Evolutionary conservation across 2,797 vertebrate genomes (phyloP).

Genomic region (Mormyrops attenuatus): DNA sequence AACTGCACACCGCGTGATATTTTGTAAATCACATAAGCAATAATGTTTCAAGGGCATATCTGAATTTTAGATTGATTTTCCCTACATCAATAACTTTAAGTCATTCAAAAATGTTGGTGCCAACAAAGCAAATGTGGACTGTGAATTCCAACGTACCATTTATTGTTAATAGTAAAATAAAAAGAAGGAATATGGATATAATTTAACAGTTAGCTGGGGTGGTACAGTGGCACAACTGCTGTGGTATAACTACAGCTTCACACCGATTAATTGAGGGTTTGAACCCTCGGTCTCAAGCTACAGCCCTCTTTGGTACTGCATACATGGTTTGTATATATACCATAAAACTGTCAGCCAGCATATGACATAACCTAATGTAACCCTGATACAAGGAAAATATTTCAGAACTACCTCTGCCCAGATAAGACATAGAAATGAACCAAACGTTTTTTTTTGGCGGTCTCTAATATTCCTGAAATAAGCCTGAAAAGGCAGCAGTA

Average conservation of each 20-base stretch:
- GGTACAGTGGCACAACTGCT: neutral
- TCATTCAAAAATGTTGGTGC: neutral
- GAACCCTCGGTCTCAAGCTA: neutral
- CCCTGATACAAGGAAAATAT: neutral
- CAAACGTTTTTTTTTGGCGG: neutral
- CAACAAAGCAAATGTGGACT: neutral
- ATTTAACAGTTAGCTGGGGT: neutral
- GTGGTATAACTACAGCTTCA: neutral
- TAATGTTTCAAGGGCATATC: neutral
- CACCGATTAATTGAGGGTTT: neutral
- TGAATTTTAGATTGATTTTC: neutral
- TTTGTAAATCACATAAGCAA: neutral
- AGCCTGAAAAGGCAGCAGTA: neutral
- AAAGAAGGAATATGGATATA: neutral
- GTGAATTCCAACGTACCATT: neutral
- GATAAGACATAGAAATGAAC: neutral
- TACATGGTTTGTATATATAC: neutral
- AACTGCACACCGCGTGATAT: neutral
- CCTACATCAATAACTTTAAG: neutral
- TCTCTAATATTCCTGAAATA: neutral
- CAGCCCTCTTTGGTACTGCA: neutral
- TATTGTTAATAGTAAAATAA: neutral
- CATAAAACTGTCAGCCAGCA: neutral
- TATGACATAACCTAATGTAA: neutral
- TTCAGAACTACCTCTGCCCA: neutral